Evolutionary conservation across 2,888 invertebrate species (phyloP), one percentile per base, ranked within the genome.

Genomic region (Amblyjoppa proteus): DNA sequence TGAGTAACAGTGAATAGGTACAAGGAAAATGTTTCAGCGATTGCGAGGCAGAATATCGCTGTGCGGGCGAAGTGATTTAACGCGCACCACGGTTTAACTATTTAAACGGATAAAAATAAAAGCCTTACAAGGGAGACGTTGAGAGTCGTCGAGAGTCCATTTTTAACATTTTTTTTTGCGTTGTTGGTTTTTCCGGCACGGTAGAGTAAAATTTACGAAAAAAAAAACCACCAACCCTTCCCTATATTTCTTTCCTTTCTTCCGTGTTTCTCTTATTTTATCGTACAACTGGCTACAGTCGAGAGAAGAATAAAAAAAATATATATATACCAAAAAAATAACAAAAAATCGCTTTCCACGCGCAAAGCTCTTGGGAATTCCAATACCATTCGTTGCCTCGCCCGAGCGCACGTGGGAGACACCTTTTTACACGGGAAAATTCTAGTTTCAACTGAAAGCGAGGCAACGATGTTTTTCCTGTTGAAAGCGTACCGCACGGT

Each of bases 271-370:
- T 84, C 81, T 73, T 69, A 78, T 84, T 84, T 84, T 81, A 84
- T 84, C 74, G 69, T 81, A 69, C 71, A 73, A 61, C 49, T 25
- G 20, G 45, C 68, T 38, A 49, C 41, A 25, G 58, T 73, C 7
- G 25, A 25, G 56, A 11, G 45, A 53, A 34, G 69, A 49, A 70
- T 41, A 61, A 25, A 49, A 77, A 66, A 66, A 34, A 71, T 13
- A 45, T 25, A 25, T 16, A 28, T 11, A 51, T 20, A 20, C 20
- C 20, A 0, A 69, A 56, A 66, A 68, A 74, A 68, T 74, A 56
- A 68, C 75, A 71, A 75, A 83, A 78, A 80, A 84, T 81, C 81
- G 81, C 76, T 81, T 77, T 84, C 80, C 80, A 81, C 84, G 76
- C 71, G 71, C 64, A 80, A 74, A 76, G 84, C 81, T 81, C 81